phyloP scores from a whole-genome alignment of 2,113 vertebrate genomes.

The Neogale vison region DNA sequence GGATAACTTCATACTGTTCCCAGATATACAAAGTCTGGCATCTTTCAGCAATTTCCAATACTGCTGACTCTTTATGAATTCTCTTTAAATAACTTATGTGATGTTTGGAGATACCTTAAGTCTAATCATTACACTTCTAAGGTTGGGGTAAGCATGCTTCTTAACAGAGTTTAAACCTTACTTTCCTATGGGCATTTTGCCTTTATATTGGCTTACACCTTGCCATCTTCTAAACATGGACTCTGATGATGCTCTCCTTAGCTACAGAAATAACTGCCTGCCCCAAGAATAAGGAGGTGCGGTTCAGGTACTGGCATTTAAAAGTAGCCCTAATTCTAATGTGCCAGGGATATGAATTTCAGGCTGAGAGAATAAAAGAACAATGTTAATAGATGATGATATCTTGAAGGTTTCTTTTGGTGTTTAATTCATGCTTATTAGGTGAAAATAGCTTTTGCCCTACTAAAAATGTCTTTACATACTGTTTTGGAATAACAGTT shows the following conservation, averaged over 20 bases:
- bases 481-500: not conserved
- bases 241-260: not conserved
- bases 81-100: not conserved
- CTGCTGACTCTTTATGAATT: not conserved
- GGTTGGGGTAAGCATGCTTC: not conserved
- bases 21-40: not conserved
- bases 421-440: not conserved
- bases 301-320: not conserved
- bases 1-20: not conserved
- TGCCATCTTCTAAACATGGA: not conserved
- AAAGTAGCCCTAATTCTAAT: not conserved
- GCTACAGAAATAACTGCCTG: not conserved
- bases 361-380: not conserved
- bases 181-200: not conserved
- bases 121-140: not conserved
- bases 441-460: not conserved
- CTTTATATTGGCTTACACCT: not conserved
- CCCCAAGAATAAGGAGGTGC: not conserved
- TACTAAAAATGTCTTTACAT: not conserved
- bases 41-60: constrained; percentile 4
- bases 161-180: not conserved
- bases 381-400: not conserved
- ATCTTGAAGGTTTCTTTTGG: not conserved
- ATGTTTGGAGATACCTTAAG: not conserved
- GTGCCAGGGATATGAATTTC: not conserved